Evolutionary conservation across 1,140 invertebrate genomes (phyloP).

Genomic region (Zaprionus ornatus): DNA sequence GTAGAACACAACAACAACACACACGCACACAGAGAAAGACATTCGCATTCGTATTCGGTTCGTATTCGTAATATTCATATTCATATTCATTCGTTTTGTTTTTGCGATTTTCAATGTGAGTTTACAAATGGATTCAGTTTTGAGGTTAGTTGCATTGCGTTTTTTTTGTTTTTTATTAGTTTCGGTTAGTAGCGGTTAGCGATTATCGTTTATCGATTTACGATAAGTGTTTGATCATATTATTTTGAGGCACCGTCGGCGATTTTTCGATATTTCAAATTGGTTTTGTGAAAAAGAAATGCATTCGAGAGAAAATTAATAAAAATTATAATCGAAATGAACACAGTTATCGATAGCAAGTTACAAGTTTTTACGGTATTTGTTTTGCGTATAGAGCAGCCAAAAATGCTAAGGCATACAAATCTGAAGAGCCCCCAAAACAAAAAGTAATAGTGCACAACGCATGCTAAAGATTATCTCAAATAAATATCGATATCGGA

Average conservation of each 20-base stretch:
- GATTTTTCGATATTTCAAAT: conserved; percentile 27
- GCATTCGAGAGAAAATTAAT: conserved; percentile 45
- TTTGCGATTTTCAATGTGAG: background rate
- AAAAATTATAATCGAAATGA: conserved; percentile 44
- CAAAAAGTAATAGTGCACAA: background rate
- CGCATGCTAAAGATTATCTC: background rate
- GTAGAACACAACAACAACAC: background rate
- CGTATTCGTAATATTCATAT: background rate
- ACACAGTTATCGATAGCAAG: conserved; percentile 11
- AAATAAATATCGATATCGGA: background rate
- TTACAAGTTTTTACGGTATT: background rate
- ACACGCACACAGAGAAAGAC: conserved; percentile 18
- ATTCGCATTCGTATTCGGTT: conserved; percentile 1
- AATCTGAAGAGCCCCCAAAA: background rate
- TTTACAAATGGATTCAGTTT: conserved; percentile 3
- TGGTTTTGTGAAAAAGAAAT: conserved; percentile 46
- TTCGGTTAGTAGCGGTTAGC: conserved; percentile 26
- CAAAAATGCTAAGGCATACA: background rate
- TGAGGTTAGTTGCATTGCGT: conserved; percentile 8
- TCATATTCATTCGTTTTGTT: background rate
- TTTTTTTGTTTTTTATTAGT: background rate
- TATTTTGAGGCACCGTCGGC: conserved; percentile 8
- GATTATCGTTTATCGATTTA: conserved; percentile 16
- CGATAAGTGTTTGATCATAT: conserved; percentile 2
- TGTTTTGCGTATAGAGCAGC: background rate